Evolutionary conservation across 2,888 invertebrate species (phyloP).

Genomic region (Drosophila neutralis): DNA sequence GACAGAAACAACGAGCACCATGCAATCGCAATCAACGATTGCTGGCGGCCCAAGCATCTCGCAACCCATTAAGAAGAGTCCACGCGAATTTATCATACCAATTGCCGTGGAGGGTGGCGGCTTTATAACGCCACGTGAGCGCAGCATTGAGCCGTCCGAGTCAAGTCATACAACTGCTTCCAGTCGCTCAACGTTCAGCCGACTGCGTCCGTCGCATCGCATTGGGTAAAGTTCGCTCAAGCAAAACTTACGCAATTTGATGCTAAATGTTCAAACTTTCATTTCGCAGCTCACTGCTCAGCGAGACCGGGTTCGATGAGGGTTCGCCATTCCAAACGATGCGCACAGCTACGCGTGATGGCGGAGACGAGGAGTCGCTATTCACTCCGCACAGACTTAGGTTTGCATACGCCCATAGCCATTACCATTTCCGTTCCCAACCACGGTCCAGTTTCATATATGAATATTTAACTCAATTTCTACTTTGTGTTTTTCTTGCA

Average conservation of each 20-base stretch:
- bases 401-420: slow-evolving; percentile 77
- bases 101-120: slow-evolving; percentile 96
- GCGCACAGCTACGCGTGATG: slow-evolving; percentile 86
- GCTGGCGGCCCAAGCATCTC: slow-evolving; percentile 74
- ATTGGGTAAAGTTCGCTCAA: slow-evolving; percentile 87
- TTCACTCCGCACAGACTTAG: slow-evolving; percentile 89
- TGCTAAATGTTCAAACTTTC: slow-evolving; percentile 1
- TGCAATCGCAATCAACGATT: slow-evolving; percentile 87
- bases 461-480: slow-evolving; percentile 15
- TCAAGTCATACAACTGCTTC: slow-evolving; percentile 86
- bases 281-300: slow-evolving; percentile 87
- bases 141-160: slow-evolving; percentile 91
- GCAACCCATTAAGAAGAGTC: slow-evolving; percentile 94
- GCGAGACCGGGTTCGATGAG: slow-evolving; percentile 90
- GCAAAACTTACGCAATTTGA: slow-evolving; percentile 1
- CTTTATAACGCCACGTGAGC: slow-evolving; percentile 87
- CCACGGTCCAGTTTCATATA: neutral
- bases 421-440: neutral
- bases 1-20: slow-evolving; percentile 86
- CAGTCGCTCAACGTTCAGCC: slow-evolving; percentile 85
- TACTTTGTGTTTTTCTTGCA: neutral
- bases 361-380: slow-evolving; percentile 87
- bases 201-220: slow-evolving; percentile 86
- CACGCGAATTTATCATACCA: slow-evolving; percentile 96
- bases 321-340: slow-evolving; percentile 87